Percentiles rank a stretch among this genome's conserved stretches.
These are phyloP conservation scores for Mus spretus DNA, from an alignment of 2,797 vertebrate genomes.

Conservation along the genomic window DNA sequence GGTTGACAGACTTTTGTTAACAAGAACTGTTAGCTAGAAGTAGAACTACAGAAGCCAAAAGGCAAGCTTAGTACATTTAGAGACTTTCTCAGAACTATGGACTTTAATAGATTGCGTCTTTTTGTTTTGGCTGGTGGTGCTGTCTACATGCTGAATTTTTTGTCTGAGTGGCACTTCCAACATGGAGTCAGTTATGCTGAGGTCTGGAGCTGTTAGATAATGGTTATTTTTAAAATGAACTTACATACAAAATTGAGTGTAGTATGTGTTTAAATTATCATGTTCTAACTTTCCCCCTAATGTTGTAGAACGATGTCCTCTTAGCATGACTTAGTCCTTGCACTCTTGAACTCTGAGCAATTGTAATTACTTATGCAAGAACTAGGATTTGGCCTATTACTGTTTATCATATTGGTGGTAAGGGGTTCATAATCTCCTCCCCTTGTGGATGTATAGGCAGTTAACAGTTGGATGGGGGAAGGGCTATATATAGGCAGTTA, in stretches of 20 bases:
- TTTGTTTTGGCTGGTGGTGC: not conserved
- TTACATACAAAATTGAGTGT: constrained; percentile 31
- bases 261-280: constrained; percentile 43
- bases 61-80: not conserved
- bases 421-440: not conserved
- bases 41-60: not conserved
- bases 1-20: not conserved
- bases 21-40: not conserved
- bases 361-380: not conserved
- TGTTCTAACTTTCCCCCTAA: not conserved
- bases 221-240: constrained; percentile 25
- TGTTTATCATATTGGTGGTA: not conserved
- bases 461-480: not conserved
- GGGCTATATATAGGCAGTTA: not conserved
- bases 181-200: not conserved
- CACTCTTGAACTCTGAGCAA: not conserved
- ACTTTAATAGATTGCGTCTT: not conserved
- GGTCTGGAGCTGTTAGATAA: not conserved
- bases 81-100: not conserved
- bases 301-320: not conserved
- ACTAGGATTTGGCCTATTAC: not conserved
- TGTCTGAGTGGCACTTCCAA: not conserved
- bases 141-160: not conserved
- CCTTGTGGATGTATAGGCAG: not conserved
- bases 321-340: not conserved